A percentile compares a stretch with the other conserved stretches of the same genome.
phyloP scores from a whole-genome alignment of 1,140 invertebrate species.

The Trichonephila clavata region DNA sequence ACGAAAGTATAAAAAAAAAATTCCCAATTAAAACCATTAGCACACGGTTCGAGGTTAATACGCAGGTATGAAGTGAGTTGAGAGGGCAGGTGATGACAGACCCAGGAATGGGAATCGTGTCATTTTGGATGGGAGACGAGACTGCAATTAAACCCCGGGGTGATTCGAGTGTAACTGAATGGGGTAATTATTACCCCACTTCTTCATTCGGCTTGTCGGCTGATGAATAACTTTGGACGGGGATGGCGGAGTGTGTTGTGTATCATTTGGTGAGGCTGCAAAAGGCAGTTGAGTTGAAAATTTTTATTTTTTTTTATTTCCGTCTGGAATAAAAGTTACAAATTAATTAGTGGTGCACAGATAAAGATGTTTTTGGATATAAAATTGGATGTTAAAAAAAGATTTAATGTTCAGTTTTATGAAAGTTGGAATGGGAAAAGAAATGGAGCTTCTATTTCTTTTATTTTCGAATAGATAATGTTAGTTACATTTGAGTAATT shows the following conservation, averaged over 20 bases:
- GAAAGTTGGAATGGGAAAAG: too few relatives aligned
- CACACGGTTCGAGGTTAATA: slow-evolving; percentile 6
- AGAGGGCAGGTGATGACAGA: slow-evolving; percentile 54
- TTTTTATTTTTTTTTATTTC: too few relatives aligned
- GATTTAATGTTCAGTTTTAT: too few relatives aligned
- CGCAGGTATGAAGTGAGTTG: neutral
- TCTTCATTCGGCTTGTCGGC: slow-evolving; percentile 2
- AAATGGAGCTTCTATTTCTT: too few relatives aligned
- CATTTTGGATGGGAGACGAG: neutral
- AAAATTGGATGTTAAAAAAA: too few relatives aligned
- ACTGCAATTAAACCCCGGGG: slow-evolving; percentile 39
- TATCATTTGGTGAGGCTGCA: too few relatives aligned
- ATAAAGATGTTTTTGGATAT: too few relatives aligned
- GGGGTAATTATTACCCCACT: slow-evolving; percentile 30
- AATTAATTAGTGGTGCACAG: too few relatives aligned
- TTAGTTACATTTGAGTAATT: too few relatives aligned
- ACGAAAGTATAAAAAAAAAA: slow-evolving; percentile 3
- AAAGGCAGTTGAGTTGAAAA: too few relatives aligned
- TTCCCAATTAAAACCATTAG: slow-evolving; percentile 48
- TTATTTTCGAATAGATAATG: too few relatives aligned
- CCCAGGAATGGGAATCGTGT: slow-evolving; percentile 18
- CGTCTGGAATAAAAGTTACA: too few relatives aligned
- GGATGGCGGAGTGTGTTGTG: neutral
- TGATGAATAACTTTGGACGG: neutral
- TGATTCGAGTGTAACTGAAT: slow-evolving; percentile 33